Base-by-base conservation (phyloP, 2,888 invertebrate genomes). In the Pediacus dermestoides region DNA sequence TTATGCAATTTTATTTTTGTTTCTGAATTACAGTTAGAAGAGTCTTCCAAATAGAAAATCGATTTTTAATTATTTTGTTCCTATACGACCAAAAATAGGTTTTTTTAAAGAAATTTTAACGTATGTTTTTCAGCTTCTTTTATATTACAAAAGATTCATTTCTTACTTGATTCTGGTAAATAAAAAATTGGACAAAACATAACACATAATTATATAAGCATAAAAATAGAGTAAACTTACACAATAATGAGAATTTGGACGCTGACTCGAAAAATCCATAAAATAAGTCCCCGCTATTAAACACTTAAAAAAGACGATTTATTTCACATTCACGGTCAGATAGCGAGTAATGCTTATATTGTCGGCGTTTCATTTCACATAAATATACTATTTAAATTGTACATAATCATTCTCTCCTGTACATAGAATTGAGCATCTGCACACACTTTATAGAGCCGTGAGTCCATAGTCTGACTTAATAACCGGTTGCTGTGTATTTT, bases 391-490 rank as follows among this genome's bases (percentile, higher is more conserved):
- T n/a, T n/a, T 37, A 39, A 44, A 43, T 37, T 30, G 39, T 44
- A 39, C 36, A n/a, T n/a, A n/a, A n/a, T n/a, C n/a, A n/a, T n/a
- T 45, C 42, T 40, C 22, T 35, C 34, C 27, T 34, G 16, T 21
- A 31, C 30, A 36, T 30, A 14, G 33, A 30, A 27, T 28, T 28
- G 28, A 7, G 21, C 28, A 9, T 23, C 40, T 46, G 46, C 47
- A 50, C 37, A 47, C 47, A 49, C 51, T 58, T 78, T 81, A 81
- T 68, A 81, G 76, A 35, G 88, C 81, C 66, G 88, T 90, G 60
- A 91, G 78, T 68, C 87, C 90, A 66, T 90, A 90, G 72, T 90
- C 89, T 55, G 88, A 86, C 72, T 89, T 89, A 61, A 88, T 86
- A 61, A 82, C 74, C 46, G 80, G 73, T 51, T 77, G 75, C 51